Percentiles rank a stretch among this genome's conserved stretches.
Conservation (phyloP, 2,113 vertebrate genomes). For the Cyrtonyx montezumae region DNA sequence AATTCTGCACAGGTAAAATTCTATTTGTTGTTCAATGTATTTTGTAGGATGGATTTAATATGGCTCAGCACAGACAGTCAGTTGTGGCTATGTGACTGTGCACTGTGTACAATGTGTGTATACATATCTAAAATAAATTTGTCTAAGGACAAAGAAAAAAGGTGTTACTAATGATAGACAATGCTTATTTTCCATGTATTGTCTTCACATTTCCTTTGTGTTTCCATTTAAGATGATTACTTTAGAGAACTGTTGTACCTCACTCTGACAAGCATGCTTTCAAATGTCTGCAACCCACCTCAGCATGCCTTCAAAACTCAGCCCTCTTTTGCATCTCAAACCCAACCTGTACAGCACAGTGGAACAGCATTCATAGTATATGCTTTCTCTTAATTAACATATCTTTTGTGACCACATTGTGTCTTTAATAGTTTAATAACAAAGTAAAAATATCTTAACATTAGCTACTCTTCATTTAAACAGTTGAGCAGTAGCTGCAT, state of each 20-base stretch:
- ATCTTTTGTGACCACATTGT: neutral
- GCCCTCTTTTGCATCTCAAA: neutral
- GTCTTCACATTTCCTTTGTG: neutral
- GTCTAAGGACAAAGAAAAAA: neutral
- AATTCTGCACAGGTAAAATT: neutral
- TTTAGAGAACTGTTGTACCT: neutral
- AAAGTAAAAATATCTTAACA: neutral
- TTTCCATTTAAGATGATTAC: neutral
- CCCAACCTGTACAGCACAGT: neutral
- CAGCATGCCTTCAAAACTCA: neutral
- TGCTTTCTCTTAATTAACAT: neutral
- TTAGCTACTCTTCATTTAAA: neutral
- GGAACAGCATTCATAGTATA: neutral
- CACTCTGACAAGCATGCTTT: neutral
- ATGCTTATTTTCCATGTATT: neutral
- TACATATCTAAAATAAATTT: accelerated
- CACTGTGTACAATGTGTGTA: neutral
- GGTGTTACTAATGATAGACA: neutral
- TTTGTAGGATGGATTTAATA: neutral
- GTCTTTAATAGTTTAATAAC: no score
- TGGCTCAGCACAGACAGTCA: accelerated
- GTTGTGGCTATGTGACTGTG: neutral
- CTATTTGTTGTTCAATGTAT: neutral
- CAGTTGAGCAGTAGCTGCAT: neutral
- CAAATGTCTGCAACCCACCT: neutral